Percentiles rank a stretch among this genome's conserved stretches.
phyloP scores from a whole-genome alignment of 1,140 invertebrate genomes.

The Drosophila orosa region DNA sequence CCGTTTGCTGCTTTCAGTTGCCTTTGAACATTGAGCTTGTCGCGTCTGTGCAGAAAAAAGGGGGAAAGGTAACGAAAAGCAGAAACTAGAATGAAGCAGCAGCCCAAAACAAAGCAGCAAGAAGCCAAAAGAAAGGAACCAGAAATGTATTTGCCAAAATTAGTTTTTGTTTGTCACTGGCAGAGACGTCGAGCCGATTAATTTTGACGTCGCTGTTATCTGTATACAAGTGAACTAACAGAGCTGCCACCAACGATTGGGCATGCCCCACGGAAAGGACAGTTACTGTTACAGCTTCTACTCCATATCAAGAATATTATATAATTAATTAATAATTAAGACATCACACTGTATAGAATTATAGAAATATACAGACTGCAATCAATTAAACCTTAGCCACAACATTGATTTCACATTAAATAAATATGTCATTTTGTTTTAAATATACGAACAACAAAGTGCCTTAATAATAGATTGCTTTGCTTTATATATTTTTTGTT shows the following conservation, averaged over 20 bases:
- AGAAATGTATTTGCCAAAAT: constrained; percentile 24
- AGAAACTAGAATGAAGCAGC: constrained; percentile 10
- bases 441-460: background rate
- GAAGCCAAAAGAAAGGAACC: constrained; percentile 19
- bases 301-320: too few species aligned
- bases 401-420: background rate
- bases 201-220: constrained; percentile 26
- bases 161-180: constrained; percentile 6
- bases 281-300: background rate
- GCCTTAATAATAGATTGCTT: background rate
- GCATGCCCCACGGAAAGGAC: background rate
- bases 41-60: constrained; percentile 51
- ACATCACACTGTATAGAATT: background rate
- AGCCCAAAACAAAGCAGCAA: constrained; percentile 8
- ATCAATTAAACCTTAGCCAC: background rate
- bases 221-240: constrained; percentile 22
- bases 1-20: constrained; percentile 62
- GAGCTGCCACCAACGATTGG: constrained; percentile 6
- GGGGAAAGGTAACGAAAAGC: constrained; percentile 21
- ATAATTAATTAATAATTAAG: too few species aligned
- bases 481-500: constrained; percentile 18
- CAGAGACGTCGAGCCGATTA: constrained; percentile 19
- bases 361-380: background rate
- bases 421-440: background rate
- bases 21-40: constrained; percentile 66